phyloP scores from a whole-genome alignment of 2,113 vertebrate genomes.

The Oncorhynchus keta region DNA sequence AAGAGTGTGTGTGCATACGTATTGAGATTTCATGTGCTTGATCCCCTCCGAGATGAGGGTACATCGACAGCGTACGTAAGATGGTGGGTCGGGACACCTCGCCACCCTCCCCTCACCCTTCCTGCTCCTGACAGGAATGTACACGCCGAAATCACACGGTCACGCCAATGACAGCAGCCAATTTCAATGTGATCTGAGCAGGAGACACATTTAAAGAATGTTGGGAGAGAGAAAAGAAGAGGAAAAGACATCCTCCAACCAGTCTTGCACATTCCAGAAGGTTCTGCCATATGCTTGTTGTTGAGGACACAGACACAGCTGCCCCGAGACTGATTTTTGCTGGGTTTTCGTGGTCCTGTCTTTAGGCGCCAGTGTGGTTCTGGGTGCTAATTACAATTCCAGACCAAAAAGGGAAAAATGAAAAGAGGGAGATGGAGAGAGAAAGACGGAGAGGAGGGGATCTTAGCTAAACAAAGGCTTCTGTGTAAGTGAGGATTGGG shows the following conservation, averaged over 20 bases:
- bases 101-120: neutral
- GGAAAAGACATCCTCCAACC: slow-evolving; percentile 32
- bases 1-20: neutral
- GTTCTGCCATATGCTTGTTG: slow-evolving; percentile 49
- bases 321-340: slow-evolving; percentile 37
- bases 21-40: neutral
- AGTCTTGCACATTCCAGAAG: slow-evolving; percentile 38
- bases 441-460: neutral
- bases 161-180: slow-evolving; percentile 9
- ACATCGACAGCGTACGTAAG: neutral
- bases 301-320: slow-evolving; percentile 43
- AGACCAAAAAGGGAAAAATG: slow-evolving; percentile 10
- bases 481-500: neutral
- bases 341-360: slow-evolving; percentile 44
- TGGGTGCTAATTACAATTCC: slow-evolving; percentile 53
- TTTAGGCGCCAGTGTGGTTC: slow-evolving; percentile 36
- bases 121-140: neutral
- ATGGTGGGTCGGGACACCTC: slow-evolving; percentile 2
- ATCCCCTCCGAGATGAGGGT: slow-evolving; percentile 9
- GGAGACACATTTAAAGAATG: neutral
- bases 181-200: slow-evolving; percentile 38
- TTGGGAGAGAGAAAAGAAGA: slow-evolving; percentile 3
- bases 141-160: slow-evolving; percentile 3
- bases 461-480: neutral
- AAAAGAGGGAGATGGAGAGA: neutral